Evolutionary conservation across 2,113 vertebrate genomes (phyloP).

Genomic region (Xenopus laevis): DNA sequence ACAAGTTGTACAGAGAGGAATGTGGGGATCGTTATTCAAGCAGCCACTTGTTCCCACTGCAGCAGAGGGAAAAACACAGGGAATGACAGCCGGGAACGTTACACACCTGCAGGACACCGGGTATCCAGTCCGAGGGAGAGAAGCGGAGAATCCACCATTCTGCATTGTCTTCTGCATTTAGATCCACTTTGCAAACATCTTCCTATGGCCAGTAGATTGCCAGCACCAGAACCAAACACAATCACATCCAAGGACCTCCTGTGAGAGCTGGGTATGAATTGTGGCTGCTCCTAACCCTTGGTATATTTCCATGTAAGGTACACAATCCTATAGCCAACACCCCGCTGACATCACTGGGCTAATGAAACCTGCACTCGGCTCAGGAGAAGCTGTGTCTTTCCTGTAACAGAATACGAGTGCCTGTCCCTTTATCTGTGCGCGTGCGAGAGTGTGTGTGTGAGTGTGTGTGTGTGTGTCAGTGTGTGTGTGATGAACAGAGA

Average conservation of each 20-base stretch:
- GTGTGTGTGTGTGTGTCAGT: constrained; percentile 13
- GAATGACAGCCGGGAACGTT: constrained; percentile 51
- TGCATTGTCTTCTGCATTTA: constrained; percentile 64
- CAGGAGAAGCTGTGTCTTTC: constrained; percentile 45
- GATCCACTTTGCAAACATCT: constrained; percentile 44
- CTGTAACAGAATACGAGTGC: too few species aligned
- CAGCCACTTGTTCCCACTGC: too few species aligned
- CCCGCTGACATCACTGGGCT: constrained; percentile 60
- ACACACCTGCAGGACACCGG: constrained; percentile 80
- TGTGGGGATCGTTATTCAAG: too few species aligned
- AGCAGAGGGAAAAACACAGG: constrained; percentile 10
- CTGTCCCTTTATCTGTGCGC: constrained; percentile 31
- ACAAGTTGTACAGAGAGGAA: too few species aligned
- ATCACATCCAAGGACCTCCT: constrained; percentile 2
- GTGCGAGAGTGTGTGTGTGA: constrained; percentile 36
- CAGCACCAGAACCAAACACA: constrained; percentile 36
- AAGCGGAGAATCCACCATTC: constrained; percentile 72
- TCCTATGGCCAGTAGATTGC: neutral
- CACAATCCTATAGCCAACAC: constrained; percentile 63
- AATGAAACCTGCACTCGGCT: constrained; percentile 12
- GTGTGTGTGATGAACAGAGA: neutral
- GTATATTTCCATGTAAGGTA: constrained; percentile 25
- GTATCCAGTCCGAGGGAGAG: constrained; percentile 63
- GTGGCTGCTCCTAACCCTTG: constrained; percentile 50
- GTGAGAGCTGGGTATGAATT: neutral